phyloP scores from a whole-genome alignment of 2,113 vertebrate species.

The Apistogramma diplotaenia region DNA sequence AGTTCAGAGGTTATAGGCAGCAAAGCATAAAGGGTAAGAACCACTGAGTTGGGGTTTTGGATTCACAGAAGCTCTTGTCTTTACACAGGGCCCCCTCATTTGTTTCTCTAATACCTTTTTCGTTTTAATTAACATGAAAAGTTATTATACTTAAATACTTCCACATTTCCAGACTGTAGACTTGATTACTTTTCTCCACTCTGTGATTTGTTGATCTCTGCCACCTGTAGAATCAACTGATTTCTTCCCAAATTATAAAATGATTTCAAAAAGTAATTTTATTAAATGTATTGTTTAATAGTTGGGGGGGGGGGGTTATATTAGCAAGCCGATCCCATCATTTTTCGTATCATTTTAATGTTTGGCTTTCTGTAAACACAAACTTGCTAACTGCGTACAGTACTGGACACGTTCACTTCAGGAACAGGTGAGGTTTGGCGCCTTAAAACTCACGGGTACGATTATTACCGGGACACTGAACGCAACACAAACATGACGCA shows the following conservation, averaged over 20 bases:
- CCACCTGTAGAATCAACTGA: too few species aligned
- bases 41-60: too few species aligned
- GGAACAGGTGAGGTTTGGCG: not conserved
- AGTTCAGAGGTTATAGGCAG: too few species aligned
- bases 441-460: not conserved
- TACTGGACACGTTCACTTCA: not conserved
- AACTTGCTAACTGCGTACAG: not conserved
- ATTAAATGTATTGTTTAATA: not conserved
- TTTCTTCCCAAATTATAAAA: not conserved
- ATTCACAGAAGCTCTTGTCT: too few species aligned
- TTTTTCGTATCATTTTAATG: not conserved
- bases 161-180: too few species aligned
- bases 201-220: too few species aligned
- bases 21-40: too few species aligned
- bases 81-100: too few species aligned
- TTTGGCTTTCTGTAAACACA: not conserved
- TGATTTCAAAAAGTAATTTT: not conserved
- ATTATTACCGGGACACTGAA: conserved; percentile 39
- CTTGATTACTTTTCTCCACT: too few species aligned
- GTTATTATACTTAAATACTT: too few species aligned
- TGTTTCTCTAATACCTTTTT: too few species aligned
- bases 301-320: not conserved
- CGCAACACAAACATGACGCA: conserved; percentile 13
- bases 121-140: too few species aligned
- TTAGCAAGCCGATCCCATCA: not conserved